Evolutionary conservation across 1,140 invertebrate species (phyloP), one percentile per base, ranked within the genome.

Genomic region (Euschistus heros): DNA sequence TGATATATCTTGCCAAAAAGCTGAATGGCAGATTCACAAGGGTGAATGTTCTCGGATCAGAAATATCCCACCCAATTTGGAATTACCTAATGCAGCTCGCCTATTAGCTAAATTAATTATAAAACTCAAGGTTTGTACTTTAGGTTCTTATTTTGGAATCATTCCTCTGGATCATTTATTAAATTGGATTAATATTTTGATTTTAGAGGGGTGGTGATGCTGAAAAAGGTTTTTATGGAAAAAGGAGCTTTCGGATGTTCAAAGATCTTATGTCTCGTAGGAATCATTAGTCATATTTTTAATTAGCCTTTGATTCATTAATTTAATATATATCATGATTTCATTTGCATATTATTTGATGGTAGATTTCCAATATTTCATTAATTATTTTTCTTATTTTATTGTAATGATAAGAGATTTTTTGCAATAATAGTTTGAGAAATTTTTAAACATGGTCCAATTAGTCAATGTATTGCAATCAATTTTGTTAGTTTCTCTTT

Each of bases 221-320:
- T 22, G 79, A 84, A 62, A 81, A 82, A 65, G 79, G 80, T 15
- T 88, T 84, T 72, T 89, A 89, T 69, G 79, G 81, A 3, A 75
- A 81, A 42, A 84, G 79, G 22, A 82, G 80, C 13, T 89, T 81
- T 67, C 78, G 89, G 68, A 84, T 82, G 74, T 92, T 90, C 76
- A 85, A 86, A 69, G 87, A 92, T 76, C 74, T 92, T 6, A 90
- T 92, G 87, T 89, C 89, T 26, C 90, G 89, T 92, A 79, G 83
- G 84, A 37, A 37, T 37, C 3, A 37, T 37, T 37, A 10, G 1
- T 30, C 7, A 4, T 30, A 30, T 50, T 20, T 4, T 52, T 24
- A 52, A 52, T 20, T 52, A 2, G 2, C 22, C n/a, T 8, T 52
- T 52, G 22, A 5, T 52, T 52, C 8, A 52, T 52, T 52, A 20